Evolutionary conservation across 1,140 invertebrate species (phyloP).

Genomic region (Scaptomyza graminum): DNA sequence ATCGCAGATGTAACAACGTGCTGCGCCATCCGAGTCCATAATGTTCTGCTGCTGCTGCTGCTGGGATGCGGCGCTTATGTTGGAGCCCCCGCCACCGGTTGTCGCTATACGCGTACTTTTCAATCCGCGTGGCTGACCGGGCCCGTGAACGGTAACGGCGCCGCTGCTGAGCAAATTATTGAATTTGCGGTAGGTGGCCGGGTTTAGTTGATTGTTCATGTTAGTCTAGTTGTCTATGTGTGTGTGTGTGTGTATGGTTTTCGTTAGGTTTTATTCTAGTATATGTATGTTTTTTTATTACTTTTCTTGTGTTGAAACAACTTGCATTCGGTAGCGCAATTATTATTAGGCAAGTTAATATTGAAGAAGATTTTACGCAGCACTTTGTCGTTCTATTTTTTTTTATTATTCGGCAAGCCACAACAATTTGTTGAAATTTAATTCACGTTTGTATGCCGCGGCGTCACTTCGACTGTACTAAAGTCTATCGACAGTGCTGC

Average conservation of each 20-base stretch:
- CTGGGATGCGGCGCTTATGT: constrained; percentile 25
- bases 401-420: constrained; percentile 45
- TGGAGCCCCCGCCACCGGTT: constrained; percentile 42
- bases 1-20: constrained; percentile 80
- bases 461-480: constrained; percentile 81
- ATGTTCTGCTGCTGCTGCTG: constrained; percentile 48
- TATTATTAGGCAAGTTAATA: neutral
- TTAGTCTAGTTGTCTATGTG: constrained; percentile 24
- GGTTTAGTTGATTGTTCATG: constrained; percentile 81
- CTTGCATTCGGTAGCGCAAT: constrained; percentile 25
- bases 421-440: constrained; percentile 62
- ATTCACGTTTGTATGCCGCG: constrained; percentile 68
- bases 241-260: constrained; percentile 34
- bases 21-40: constrained; percentile 52
- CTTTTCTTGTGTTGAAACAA: constrained; percentile 8
- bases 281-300: constrained; percentile 40
- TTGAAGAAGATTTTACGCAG: constrained; percentile 6
- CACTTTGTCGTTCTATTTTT: constrained; percentile 25
- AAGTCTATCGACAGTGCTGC: constrained; percentile 65
- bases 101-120: constrained; percentile 69
- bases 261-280: constrained; percentile 45
- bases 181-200: constrained; percentile 81
- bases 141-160: constrained; percentile 80
- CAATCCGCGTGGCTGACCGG: constrained; percentile 76
- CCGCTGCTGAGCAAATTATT: constrained; percentile 83